Base-by-base conservation (phyloP, 2,113 vertebrate species). In the Bombycilla garrulus region DNA sequence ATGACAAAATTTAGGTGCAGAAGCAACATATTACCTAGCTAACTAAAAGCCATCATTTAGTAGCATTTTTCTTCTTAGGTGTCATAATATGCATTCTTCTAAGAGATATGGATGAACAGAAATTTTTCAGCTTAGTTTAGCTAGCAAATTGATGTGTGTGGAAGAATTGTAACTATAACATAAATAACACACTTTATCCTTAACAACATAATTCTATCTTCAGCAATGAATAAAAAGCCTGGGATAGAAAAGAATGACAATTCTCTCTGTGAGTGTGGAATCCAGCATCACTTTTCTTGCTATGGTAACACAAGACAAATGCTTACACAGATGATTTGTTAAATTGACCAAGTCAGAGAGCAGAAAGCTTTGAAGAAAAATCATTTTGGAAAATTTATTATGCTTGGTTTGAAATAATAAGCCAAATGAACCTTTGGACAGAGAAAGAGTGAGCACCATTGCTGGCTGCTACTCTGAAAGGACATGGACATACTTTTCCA, bases 341-440 rank as follows among this genome's bases (percentile, higher is more conserved):
- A 91, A 94, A 96, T 87, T 85, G 77, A 85, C 65, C n/a, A 71
- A 82, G 50, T 82, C 74, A 54, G 38, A 88, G 65, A 65, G n/a
- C 35, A 95, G 66, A 65, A 74, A 84, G 47, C 33, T 95, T 94
- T 78, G 40, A 92, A 86, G 70, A 76, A 89, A 95, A 94, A 90
- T 80, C 3, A 33, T 66, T 60, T 85, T 69, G 29, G 40, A 45
- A 85, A 90, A 42, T 62, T 74, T 61, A 66, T 81, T 86, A 81
- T 76, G 56, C 53, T 54, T 2, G 3, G 40, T 77, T 80, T 93
- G 74, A 93, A 91, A 86, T 91, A 91, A 80, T 44, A 69, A 93
- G n/a, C 9, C 38, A 61, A 94, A 92, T 81, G 35, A 96, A 67
- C 50, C 50, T 69, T 81, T 81, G 42, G 29, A 35, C 4, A 35